A percentile compares a stretch with the other conserved stretches of the same genome.
These are phyloP conservation scores for Rousettus madagascariensis DNA, from an alignment of 2,797 vertebrate genomes.

Conservation along the genomic window DNA sequence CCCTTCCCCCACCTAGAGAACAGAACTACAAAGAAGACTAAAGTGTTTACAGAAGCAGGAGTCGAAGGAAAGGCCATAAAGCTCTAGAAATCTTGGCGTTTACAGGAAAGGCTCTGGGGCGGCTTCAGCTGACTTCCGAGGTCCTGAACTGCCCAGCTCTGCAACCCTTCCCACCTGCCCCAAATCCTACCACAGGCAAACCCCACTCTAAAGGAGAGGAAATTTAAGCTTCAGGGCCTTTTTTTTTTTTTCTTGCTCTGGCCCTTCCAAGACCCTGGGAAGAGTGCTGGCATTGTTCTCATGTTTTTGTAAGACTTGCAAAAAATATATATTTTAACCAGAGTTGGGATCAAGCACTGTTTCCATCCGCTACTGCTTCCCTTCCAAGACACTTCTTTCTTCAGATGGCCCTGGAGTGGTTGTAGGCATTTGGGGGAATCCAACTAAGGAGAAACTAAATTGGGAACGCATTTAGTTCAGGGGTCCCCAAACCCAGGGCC, in stretches of 20 bases:
- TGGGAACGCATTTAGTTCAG: background rate
- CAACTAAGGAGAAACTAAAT: background rate
- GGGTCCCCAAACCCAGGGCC: too few relatives aligned
- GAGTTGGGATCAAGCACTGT: background rate
- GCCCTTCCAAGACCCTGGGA: conserved; percentile 36
- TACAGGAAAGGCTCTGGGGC: background rate
- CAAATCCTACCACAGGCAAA: background rate
- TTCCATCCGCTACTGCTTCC: background rate
- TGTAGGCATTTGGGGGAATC: background rate
- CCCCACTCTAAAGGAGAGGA: background rate
- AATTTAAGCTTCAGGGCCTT: background rate
- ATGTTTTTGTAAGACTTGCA: conserved; percentile 51
- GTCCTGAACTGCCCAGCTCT: background rate
- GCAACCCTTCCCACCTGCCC: too few relatives aligned
- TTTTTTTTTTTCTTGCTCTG: background rate
- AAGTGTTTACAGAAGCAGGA: background rate
- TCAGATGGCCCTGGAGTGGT: background rate
- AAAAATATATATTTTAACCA: background rate
- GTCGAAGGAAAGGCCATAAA: background rate
- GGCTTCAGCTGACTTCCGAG: background rate
- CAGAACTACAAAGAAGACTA: background rate
- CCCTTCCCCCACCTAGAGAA: background rate
- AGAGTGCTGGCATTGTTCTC: conserved; percentile 49
- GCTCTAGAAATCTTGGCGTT: background rate
- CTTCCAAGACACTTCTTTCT: background rate